Base-by-base conservation (phyloP, 2,797 vertebrate species). In the Phataginus tricuspis region DNA sequence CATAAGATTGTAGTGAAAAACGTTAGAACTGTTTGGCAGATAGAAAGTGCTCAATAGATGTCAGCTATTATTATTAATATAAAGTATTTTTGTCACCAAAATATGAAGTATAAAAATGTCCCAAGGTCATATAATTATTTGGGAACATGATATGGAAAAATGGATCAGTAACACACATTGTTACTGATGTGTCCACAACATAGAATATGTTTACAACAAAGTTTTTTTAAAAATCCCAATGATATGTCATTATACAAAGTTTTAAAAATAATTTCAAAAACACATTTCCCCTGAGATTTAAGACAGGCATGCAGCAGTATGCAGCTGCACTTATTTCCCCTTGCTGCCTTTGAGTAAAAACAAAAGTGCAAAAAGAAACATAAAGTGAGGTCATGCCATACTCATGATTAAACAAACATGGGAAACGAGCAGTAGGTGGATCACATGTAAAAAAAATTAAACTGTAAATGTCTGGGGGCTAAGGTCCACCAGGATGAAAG, bases 251-350 rank as follows among this genome's bases (percentile, higher is more conserved):
- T 27, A 71, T 13, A 72, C 3, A 3, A 94, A 64, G 25, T 83
- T 79, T 75, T 18, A 96, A 84, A 68, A 91, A 63, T 49, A 79
- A 90, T 74, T 86, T 75, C 34, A 64, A 69, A 66, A 93, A 31
- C n/a, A 84, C 39, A 23, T 10, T 49, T 74, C 63, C 66, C 59
- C 39, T 53, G 75, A 90, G 86, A 72, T 7, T 72, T 57, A 57
- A 89, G 14, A 69, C 4, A 9, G 27, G 57, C 3, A 6, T 27
- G 11, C 31, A 2, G 7, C 11, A 25, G 39, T 34, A 9, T 16
- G 49, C 29, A 59, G 39, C 34, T 55, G 51, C 7, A 7, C 15
- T 16, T 11, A 19, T 29, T 16, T 6, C 2, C 5, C 4, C 13
- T 45, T 37, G 39, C 19, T 2, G 1, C 2, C 31, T 86, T 84